Conservation (phyloP, 2,113 vertebrate genomes). For the Oreocharis arfaki region DNA sequence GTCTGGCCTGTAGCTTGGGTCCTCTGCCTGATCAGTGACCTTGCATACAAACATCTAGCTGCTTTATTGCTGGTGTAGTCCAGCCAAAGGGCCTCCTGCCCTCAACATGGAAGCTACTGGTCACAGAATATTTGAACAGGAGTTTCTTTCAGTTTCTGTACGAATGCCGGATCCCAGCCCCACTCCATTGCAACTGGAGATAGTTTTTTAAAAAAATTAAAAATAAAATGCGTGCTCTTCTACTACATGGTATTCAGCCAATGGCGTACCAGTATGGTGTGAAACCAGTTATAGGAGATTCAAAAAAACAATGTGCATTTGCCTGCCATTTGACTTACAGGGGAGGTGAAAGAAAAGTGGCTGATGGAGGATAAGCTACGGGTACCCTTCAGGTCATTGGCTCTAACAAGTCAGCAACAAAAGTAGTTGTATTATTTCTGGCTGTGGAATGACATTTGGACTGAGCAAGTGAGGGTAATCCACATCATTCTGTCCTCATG, state of each 20-base stretch:
- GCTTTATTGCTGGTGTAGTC: neutral
- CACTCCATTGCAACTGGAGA: neutral
- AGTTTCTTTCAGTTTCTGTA: neutral
- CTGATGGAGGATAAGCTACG: neutral
- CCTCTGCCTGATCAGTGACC: neutral
- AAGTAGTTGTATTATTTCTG: neutral
- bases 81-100: neutral
- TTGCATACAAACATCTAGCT: neutral
- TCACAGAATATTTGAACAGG: neutral
- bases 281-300: neutral
- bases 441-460: neutral
- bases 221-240: neutral
- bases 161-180: neutral
- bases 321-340: neutral
- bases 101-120: neutral
- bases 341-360: neutral
- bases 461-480: neutral
- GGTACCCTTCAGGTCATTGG: neutral
- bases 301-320: neutral
- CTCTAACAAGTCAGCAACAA: neutral
- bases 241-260: neutral
- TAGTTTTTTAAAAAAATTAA: neutral
- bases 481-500: neutral
- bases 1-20: fast-evolving
- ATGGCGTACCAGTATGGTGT: neutral